A percentile compares a stretch with the other conserved stretches of the same genome.
phyloP scores from a whole-genome alignment of 2,888 invertebrate species.

The Hartigia nigra region DNA sequence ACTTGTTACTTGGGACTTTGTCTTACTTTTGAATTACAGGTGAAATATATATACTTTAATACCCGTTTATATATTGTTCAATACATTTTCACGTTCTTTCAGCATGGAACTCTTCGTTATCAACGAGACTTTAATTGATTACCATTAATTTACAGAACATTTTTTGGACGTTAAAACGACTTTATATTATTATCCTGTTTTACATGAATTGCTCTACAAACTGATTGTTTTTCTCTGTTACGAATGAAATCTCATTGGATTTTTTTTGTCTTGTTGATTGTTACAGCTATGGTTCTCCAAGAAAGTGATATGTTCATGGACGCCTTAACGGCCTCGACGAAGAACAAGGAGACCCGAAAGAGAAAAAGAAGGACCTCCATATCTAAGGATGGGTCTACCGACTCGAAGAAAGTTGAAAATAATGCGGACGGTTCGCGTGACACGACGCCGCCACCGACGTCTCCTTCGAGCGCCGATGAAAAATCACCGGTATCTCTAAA shows the following conservation, averaged over 20 bases:
- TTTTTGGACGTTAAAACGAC: not conserved
- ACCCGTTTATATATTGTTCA: not conserved
- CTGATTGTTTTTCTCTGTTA: not conserved
- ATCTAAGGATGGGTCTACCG: slow-evolving; percentile 74
- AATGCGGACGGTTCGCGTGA: slow-evolving; percentile 46
- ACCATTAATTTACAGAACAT: not conserved
- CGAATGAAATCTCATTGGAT: not conserved
- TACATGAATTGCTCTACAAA: not conserved
- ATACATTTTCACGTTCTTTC: not conserved
- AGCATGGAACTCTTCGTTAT: not conserved
- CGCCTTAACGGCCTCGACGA: slow-evolving; percentile 82
- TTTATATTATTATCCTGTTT: not conserved
- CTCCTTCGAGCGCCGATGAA: slow-evolving; percentile 53
- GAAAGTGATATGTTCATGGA: slow-evolving; percentile 97
- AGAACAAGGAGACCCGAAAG: slow-evolving; percentile 81
- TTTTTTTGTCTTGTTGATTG: slow-evolving; percentile 23
- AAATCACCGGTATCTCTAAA: slow-evolving; percentile 64
- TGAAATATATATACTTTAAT: not conserved
- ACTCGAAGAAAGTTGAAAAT: slow-evolving; percentile 70
- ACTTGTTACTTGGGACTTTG: not conserved
- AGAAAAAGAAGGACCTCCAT: slow-evolving; percentile 80
- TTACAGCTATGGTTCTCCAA: slow-evolving; percentile 79
- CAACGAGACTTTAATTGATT: not conserved
- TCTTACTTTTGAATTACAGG: not conserved
- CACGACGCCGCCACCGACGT: slow-evolving; percentile 64